phyloP scores from a whole-genome alignment of 2,797 vertebrate species.

The Hypotaenidia philippensis region DNA sequence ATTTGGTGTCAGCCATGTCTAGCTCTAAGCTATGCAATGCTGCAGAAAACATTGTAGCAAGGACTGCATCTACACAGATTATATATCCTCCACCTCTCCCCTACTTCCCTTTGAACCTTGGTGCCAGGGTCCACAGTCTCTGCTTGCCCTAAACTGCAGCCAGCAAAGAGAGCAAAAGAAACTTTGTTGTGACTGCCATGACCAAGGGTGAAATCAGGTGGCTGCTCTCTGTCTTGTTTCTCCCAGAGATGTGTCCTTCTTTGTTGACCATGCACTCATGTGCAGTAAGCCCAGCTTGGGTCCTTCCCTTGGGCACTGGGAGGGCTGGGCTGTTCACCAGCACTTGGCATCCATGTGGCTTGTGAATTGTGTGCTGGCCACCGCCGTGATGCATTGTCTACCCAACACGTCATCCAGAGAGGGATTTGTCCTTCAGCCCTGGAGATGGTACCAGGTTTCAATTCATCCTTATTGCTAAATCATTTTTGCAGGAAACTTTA shows the following conservation, averaged over 20 bases:
- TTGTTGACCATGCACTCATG: not conserved
- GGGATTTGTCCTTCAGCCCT: not conserved
- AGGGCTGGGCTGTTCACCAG: not conserved
- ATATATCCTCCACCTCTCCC: not conserved
- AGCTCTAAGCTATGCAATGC: not conserved
- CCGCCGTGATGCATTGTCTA: fast-evolving
- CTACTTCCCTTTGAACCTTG: not conserved
- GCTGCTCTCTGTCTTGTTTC: not conserved
- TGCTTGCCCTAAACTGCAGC: not conserved
- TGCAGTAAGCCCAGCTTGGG: not conserved
- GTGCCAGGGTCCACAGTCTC: not conserved
- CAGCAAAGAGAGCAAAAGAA: not conserved
- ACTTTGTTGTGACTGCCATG: not conserved
- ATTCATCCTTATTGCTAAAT: not conserved
- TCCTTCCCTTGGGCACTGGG: fast-evolving
- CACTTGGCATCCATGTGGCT: fast-evolving
- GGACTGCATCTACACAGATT: fast-evolving
- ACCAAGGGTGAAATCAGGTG: not conserved
- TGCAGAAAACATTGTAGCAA: not conserved
- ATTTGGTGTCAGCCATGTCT: not conserved
- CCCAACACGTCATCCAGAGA: fast-evolving
- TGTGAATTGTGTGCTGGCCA: fast-evolving
- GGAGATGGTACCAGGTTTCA: not conserved
- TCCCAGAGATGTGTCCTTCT: not conserved
- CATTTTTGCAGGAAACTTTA: conserved; percentile 1